phyloP scores from a whole-genome alignment of 2,113 vertebrate species.

The Arizona elegans region DNA sequence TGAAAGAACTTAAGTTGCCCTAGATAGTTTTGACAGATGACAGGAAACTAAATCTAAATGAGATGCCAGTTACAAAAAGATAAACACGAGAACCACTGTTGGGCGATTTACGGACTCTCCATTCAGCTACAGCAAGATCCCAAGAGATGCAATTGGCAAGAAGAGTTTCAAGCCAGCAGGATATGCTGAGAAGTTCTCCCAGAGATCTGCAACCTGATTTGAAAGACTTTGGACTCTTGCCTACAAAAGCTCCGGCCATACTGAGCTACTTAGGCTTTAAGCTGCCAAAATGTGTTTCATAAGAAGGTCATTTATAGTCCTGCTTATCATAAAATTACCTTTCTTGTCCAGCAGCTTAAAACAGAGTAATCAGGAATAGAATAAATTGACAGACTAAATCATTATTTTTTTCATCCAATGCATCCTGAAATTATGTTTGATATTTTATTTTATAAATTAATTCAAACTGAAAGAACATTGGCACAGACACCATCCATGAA shows the following conservation, averaged over 20 bases:
- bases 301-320: conserved; percentile 19
- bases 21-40: conserved; percentile 53
- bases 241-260: conserved; percentile 11
- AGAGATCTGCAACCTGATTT: conserved; percentile 29
- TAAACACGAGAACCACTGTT: conserved; percentile 29
- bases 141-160: conserved; percentile 31
- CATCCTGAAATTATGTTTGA: conserved; percentile 6
- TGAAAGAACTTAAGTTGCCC: conserved; percentile 56
- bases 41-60: conserved; percentile 53
- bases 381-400: background rate
- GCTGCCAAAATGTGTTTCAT: conserved; percentile 6
- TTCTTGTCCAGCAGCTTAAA: conserved; percentile 29
- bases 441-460: conserved; percentile 24
- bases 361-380: background rate
- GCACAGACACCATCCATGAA: conserved; percentile 23
- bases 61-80: conserved; percentile 54
- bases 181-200: conserved; percentile 28
- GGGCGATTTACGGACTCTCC: conserved; percentile 22
- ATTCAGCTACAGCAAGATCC: conserved; percentile 45
- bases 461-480: conserved; percentile 26
- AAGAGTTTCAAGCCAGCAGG: conserved; percentile 30
- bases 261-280: conserved; percentile 11
- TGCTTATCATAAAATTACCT: background rate
- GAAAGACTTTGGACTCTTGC: conserved; percentile 26
- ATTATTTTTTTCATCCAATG: background rate